phyloP scores from a whole-genome alignment of 2,888 invertebrate species.

The Agrotis ipsilon region DNA sequence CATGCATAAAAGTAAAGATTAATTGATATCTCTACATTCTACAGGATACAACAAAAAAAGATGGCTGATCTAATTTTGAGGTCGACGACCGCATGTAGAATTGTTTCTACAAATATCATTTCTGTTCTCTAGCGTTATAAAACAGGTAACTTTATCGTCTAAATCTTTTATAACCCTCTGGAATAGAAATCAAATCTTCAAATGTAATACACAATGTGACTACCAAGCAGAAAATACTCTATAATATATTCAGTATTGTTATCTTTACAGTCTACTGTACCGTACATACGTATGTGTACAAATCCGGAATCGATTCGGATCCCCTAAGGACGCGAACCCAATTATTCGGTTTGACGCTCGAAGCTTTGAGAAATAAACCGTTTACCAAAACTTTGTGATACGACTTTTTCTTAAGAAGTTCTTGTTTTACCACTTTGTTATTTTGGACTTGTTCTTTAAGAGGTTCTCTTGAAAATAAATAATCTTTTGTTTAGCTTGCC shows the following conservation, averaged over 20 bases:
- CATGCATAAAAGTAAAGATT: too few species aligned
- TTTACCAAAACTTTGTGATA: slow-evolving; percentile 50
- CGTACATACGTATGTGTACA: slow-evolving; percentile 30
- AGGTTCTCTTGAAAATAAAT: neutral
- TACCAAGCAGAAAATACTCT: slow-evolving; percentile 23
- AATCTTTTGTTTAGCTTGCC: neutral
- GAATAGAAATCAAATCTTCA: neutral
- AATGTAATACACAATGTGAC: slow-evolving; percentile 11
- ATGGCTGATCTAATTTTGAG: too few species aligned
- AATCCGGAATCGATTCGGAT: slow-evolving; percentile 53
- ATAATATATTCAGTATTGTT: slow-evolving; percentile 43
- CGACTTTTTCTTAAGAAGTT: slow-evolving; percentile 38
- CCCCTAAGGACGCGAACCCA: slow-evolving; percentile 51
- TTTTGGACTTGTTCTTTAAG: slow-evolving; percentile 6
- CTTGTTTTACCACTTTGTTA: slow-evolving; percentile 34
- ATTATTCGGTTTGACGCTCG: slow-evolving; percentile 55
- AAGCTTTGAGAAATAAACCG: slow-evolving; percentile 48
- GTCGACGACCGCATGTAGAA: too few species aligned
- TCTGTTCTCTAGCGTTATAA: too few species aligned
- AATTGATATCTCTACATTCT: too few species aligned
- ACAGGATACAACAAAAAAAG: too few species aligned
- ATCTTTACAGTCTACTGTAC: slow-evolving; percentile 29
- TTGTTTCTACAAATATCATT: too few species aligned
- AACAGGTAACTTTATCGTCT: too few species aligned
- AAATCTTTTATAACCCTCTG: slow-evolving; percentile 1